Evolutionary conservation across 2,888 invertebrate species (phyloP).

Genomic region (Pardosa pseudoannulata): DNA sequence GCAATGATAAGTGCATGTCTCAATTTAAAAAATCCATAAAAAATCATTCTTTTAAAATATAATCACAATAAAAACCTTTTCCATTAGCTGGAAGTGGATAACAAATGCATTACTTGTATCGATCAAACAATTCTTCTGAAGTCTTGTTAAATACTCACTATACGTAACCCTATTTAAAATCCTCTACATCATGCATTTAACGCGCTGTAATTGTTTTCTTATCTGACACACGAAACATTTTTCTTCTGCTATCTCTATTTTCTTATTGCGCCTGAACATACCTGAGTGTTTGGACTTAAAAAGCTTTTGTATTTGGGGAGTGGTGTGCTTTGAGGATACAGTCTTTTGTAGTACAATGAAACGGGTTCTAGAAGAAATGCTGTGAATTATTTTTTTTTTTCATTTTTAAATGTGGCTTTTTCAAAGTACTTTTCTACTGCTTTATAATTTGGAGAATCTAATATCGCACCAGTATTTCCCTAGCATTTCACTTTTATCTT

Average conservation of each 20-base stretch:
- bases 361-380: neutral
- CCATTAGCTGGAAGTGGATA: no score
- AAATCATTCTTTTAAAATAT: no score
- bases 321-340: neutral
- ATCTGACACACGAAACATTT: neutral
- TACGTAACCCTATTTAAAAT: neutral
- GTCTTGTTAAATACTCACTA: no score
- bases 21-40: no score
- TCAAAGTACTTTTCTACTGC: neutral
- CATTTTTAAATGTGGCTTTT: no score
- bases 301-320: neutral
- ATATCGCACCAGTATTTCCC: no score
- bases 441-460: neutral
- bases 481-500: no score
- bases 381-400: neutral
- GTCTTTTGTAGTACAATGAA: no score
- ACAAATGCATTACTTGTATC: no score
- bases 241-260: neutral
- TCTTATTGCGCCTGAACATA: neutral
- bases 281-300: neutral
- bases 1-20: no score
- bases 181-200: neutral
- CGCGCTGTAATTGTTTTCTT: neutral
- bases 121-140: no score
- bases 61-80: no score